A percentile compares a stretch with the other conserved stretches of the same genome.
These are phyloP conservation scores for Drosophila mimica DNA, from an alignment of 2,888 invertebrate genomes.

Conservation along the genomic window DNA sequence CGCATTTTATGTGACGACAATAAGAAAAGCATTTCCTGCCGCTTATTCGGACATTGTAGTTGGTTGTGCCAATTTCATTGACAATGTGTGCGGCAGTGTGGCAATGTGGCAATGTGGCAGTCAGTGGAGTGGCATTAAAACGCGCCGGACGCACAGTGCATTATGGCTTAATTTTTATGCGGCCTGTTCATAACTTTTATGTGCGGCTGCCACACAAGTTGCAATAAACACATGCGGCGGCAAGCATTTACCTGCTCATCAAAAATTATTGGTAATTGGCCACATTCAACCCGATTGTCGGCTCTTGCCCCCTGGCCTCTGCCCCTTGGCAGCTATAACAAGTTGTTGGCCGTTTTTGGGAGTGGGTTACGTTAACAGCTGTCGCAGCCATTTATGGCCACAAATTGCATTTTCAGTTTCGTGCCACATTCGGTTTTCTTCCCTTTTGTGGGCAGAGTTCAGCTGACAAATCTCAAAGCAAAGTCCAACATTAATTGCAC, in stretches of 20 bases:
- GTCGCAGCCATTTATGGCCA: conserved; percentile 36
- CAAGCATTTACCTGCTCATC: conserved; percentile 32
- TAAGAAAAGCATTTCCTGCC: conserved; percentile 16
- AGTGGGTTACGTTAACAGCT: conserved; percentile 38
- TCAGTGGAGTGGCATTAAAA: conserved; percentile 32
- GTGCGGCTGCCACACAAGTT: conserved; percentile 51
- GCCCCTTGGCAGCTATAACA: conserved; percentile 42
- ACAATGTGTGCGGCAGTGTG: conserved; percentile 42
- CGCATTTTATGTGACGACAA: conserved; percentile 51
- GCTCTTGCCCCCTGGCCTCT: conserved; percentile 1
- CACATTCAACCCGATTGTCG: not conserved
- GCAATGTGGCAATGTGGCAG: conserved; percentile 28
- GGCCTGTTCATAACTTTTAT: conserved; percentile 66
- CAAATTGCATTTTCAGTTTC: conserved; percentile 49
- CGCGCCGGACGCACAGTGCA: conserved; percentile 48
- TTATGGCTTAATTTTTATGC: conserved; percentile 77
- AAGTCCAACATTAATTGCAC: conserved; percentile 3
- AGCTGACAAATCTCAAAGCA: conserved; percentile 21
- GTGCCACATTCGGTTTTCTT: not conserved
- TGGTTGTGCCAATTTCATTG: conserved; percentile 32
- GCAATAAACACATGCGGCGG: conserved; percentile 44
- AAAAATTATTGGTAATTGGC: conserved; percentile 8
- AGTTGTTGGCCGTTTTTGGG: conserved; percentile 29
- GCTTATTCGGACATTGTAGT: conserved; percentile 62
- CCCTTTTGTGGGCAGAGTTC: not conserved